Evolutionary conservation across 2,888 invertebrate species (phyloP).

Genomic region (Spodoptera exigua): DNA sequence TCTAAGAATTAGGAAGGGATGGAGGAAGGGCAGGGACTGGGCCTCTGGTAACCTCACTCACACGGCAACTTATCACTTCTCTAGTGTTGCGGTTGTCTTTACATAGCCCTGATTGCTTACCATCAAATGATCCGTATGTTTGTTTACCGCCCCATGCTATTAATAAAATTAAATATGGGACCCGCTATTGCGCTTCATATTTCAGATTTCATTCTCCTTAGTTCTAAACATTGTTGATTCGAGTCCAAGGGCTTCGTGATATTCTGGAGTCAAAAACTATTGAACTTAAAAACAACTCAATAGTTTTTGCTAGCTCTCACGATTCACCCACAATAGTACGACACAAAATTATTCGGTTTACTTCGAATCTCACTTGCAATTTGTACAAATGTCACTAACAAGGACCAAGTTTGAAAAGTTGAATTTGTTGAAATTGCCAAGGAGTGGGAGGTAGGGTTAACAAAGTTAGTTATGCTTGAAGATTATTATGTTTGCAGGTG

Average conservation of each 20-base stretch:
- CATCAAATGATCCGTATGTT: no score
- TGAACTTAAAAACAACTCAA: slow-evolving; percentile 15
- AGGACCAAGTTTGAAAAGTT: slow-evolving; percentile 46
- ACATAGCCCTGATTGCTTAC: no score
- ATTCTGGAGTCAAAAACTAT: slow-evolving; percentile 13
- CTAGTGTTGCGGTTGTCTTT: no score
- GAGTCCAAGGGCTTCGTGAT: not conserved
- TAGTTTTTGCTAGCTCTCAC: slow-evolving; percentile 12
- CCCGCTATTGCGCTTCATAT: no score
- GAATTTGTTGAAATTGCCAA: slow-evolving; percentile 40
- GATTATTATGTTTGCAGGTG: slow-evolving; percentile 10
- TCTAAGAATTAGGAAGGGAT: no score
- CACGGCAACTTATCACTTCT: no score
- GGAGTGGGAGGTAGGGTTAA: slow-evolving; percentile 26
- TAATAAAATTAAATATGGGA: no score
- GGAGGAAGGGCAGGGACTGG: no score
- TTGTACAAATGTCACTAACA: slow-evolving; percentile 54
- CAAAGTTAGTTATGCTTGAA: slow-evolving; percentile 32
- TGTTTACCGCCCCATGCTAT: no score
- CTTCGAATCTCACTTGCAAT: slow-evolving; percentile 49
- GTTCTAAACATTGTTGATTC: no score
- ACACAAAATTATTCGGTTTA: slow-evolving; percentile 43
- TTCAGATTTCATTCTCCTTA: no score
- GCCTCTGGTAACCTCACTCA: no score
- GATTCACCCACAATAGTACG: slow-evolving; percentile 22